Base-by-base conservation (phyloP, 2,797 vertebrate species). In the Spheniscus humboldti region DNA sequence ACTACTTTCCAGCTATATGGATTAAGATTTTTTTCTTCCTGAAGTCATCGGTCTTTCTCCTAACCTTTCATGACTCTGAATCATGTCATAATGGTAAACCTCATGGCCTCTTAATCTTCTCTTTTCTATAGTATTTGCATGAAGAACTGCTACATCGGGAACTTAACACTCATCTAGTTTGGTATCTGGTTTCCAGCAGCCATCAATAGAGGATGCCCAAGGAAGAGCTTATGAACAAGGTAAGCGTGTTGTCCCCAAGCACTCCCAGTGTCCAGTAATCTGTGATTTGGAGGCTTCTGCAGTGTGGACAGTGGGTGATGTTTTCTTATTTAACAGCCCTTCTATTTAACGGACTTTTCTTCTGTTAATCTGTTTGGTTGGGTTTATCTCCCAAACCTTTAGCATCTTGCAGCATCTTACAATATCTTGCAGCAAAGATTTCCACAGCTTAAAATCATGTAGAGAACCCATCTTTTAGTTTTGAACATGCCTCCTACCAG, bases 1-100 rank as follows among this genome's bases (percentile, higher is more conserved):
- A 55, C 59, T 55, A 12, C 72, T 94, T 94, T 79, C 76, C 85
- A 83, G 88, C 73, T 91, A 39, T 63, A 57, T n/a, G 56, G 86
- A 87, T 73, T 76, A 84, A 84, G 68, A 76, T 66, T 90, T 93
- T 93, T 91, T 79, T 80, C 71, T 95, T 92, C 69, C 66, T 66
- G 71, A 78, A 80, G 82, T 72, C 69, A 90, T 31, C 1, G 3
- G 59, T 87, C 56, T 92, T 84, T 62, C 56, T 85, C 68, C 66
- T 55, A 87, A 84, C 47, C 41, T 84, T 84, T 93, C n/a, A 39
- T 18, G 37, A 33, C 66, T 66, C 52, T 69, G 47, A 88, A 78
- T 66, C 67, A 56, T 60, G 73, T 85, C n/a, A 37, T 47, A 81
- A 68, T 35, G 20, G 57, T 64, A 72, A 92, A 47, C 10, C n/a